phyloP scores from a whole-genome alignment of 2,888 invertebrate genomes.

The Brachypalpus laphriformis region DNA sequence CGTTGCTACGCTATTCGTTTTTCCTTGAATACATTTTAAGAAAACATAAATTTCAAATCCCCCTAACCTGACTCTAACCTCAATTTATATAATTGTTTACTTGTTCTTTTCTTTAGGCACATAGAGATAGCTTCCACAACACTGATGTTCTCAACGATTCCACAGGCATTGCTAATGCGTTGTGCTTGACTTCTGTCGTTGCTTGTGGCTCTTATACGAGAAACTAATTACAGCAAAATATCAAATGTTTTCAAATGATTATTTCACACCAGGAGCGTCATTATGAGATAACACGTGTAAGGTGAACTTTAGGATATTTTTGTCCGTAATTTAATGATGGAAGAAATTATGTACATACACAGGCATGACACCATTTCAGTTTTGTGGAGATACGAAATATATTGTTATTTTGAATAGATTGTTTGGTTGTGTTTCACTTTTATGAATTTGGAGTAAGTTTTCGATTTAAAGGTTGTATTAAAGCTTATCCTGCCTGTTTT shows the following conservation, averaged over 20 bases:
- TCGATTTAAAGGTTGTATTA: neutral
- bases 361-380: neutral
- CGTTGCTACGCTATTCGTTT: too few species aligned
- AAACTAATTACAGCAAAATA: slow-evolving; percentile 19
- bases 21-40: neutral
- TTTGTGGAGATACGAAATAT: neutral
- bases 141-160: neutral
- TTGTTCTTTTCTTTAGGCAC: neutral
- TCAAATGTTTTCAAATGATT: slow-evolving; percentile 20
- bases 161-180: neutral
- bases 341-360: neutral
- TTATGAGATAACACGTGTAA: slow-evolving; percentile 17
- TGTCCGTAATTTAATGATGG: neutral
- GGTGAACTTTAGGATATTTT: slow-evolving; percentile 5
- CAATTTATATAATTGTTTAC: neutral
- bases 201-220: neutral
- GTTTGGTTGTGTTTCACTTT: too few species aligned
- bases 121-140: neutral
- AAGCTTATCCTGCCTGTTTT: too few species aligned
- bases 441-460: neutral
- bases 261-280: slow-evolving; percentile 3
- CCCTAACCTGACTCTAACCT: neutral
- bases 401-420: neutral
- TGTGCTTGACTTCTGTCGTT: neutral
- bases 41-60: neutral